Base-by-base conservation (phyloP, 1,140 invertebrate genomes). In the Condylostylus longicornis region DNA sequence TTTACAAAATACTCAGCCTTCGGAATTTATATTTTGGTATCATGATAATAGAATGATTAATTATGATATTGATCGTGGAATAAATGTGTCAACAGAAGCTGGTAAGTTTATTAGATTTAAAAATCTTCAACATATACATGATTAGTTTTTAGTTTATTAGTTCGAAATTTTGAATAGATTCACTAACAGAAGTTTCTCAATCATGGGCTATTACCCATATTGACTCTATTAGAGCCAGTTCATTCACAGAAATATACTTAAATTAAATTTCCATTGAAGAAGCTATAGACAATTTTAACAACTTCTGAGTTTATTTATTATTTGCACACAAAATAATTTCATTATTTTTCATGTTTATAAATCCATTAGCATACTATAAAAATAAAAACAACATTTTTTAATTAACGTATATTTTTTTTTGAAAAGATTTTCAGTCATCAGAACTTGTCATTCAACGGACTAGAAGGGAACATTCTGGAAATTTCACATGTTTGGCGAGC, bases 31-130 rank as follows among this genome's bases (percentile, higher is more conserved):
- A 23, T 88, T 87, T 67, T 89, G 84, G 86, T 90, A 86, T 62
- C 85, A 88, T 61, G 82, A 86, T 55, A 79, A 79, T 48, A 68
- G 81, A 38, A 86, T 88, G 82, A 83, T 88, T 56, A 88, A 86
- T 63, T 88, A 86, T 58, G 84, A 88, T 61, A 66, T 74, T 36
- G 79, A 82, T 66, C 70, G 78, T 36, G 82, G 82, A 22, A 77
- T 85, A 45, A 86, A 85, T 50, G 83, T 82, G 22, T 81, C 74
- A 44, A 75, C 76, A 14, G 72, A 79, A 27, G 52, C 58, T 51
- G 58, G 58, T 61, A 42, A 53, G 47, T 48, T 30, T 12, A 12
- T n/a, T 15, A n/a, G 30, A 25, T 33, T 17, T 33, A 33, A 7
- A 33, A 15, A 33, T 33, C 5, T 18, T n/a, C n/a, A n/a, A n/a